Conservation (phyloP, 35 echinoderm and acorn worm genomes). For the Holothuria glaberrima region DNA sequence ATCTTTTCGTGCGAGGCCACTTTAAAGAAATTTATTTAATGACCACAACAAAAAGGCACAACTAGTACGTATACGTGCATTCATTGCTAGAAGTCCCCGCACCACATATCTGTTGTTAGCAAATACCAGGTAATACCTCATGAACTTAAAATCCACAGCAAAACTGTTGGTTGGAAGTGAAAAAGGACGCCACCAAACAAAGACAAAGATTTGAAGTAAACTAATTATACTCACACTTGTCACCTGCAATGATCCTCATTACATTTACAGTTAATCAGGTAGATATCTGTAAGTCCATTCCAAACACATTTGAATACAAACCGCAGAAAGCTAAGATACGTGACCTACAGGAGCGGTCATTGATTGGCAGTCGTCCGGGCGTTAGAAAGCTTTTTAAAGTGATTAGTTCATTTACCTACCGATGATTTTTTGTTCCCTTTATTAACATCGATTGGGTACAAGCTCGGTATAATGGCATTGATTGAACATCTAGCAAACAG, state of each 20-base stretch:
- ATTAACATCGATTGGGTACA: constrained; percentile 31
- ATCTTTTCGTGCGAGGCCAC: too few species aligned
- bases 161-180: too few species aligned
- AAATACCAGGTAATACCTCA: too few species aligned
- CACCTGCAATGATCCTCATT: background rate
- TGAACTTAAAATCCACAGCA: too few species aligned
- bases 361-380: constrained; percentile 32
- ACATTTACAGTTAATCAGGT: constrained; percentile 4
- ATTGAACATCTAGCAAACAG: constrained; percentile 15
- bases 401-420: constrained; percentile 24
- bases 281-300: background rate
- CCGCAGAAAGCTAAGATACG: background rate
- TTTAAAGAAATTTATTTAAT: too few species aligned
- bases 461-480: constrained; percentile 13
- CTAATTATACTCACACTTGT: constrained; percentile 14
- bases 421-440: constrained; percentile 8
- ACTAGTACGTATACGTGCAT: too few species aligned
- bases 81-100: too few species aligned
- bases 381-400: constrained; percentile 9
- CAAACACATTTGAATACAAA: background rate
- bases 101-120: too few species aligned
- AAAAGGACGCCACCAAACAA: too few species aligned
- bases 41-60: too few species aligned
- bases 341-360: constrained; percentile 13
- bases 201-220: background rate